Conservation (phyloP, 1,140 invertebrate genomes). For the Drosophila serrata region DNA sequence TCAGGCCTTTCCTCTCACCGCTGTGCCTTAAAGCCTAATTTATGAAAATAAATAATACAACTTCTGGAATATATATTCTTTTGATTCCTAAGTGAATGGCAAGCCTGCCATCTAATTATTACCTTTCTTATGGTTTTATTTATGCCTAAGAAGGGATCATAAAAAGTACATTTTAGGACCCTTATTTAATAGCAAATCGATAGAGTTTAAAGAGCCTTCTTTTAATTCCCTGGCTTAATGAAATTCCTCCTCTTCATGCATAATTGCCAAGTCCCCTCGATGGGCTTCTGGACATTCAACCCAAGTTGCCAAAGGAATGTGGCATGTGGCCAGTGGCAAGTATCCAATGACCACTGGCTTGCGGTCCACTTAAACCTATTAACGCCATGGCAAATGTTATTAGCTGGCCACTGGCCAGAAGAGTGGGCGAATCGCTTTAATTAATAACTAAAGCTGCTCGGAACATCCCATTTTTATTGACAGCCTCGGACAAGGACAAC, state of each 20-base stretch:
- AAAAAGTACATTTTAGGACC: too few species aligned
- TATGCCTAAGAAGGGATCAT: background rate
- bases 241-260: slow-evolving; percentile 13
- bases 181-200: slow-evolving; percentile 9
- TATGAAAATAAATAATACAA: background rate
- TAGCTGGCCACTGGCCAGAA: slow-evolving; percentile 16
- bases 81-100: background rate
- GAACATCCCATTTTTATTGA: slow-evolving; percentile 35
- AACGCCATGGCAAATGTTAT: slow-evolving; percentile 47
- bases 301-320: background rate
- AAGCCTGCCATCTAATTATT: background rate
- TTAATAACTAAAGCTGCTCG: slow-evolving; percentile 53
- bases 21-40: slow-evolving; percentile 5
- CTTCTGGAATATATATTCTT: background rate
- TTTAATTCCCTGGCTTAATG: slow-evolving; percentile 6
- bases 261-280: slow-evolving; percentile 8
- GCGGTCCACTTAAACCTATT: slow-evolving; percentile 53
- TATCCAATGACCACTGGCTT: slow-evolving; percentile 15
- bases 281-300: slow-evolving; percentile 34
- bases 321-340: slow-evolving; percentile 10
- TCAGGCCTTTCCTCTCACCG: too few species aligned
- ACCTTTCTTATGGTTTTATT: background rate
- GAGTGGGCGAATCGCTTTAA: slow-evolving; percentile 51
- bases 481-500: slow-evolving; percentile 33
- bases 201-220: background rate